A percentile compares a stretch with the other conserved stretches of the same genome.
phyloP scores from a whole-genome alignment of 2,113 vertebrate genomes.

The Tenrec ecaudatus region DNA sequence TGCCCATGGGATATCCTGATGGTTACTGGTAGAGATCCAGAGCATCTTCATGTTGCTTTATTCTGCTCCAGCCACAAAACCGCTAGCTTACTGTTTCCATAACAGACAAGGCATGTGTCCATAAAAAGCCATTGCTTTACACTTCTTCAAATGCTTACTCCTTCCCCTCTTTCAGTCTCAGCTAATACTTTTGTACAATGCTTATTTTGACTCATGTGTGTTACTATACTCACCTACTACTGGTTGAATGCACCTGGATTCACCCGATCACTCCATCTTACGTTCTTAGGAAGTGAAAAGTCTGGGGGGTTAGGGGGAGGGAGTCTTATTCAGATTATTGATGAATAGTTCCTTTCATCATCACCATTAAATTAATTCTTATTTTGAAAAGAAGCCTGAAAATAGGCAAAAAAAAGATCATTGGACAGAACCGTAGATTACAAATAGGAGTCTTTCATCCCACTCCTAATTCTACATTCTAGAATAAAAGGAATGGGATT shows the following conservation, averaged over 20 bases:
- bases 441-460: neutral
- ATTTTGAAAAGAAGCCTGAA: conserved; percentile 12
- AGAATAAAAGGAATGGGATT: neutral
- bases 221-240: neutral
- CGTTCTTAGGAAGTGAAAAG: neutral
- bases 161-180: neutral
- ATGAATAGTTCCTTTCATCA: neutral
- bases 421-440: neutral
- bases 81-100: neutral
- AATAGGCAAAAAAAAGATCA: conserved; percentile 53
- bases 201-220: neutral
- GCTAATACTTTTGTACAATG: neutral
- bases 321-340: neutral
- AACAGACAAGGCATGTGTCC: neutral
- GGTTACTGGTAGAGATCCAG: neutral
- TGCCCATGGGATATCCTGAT: neutral
- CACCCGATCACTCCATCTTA: neutral
- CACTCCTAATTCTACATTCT: neutral
- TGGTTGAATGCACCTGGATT: neutral
- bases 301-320: neutral
- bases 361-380: neutral
- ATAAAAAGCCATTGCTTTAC: neutral
- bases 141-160: neutral
- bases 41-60: neutral
- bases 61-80: neutral